Base-by-base conservation (phyloP, 2,888 invertebrate genomes). In the Mechanitis mazaeus region DNA sequence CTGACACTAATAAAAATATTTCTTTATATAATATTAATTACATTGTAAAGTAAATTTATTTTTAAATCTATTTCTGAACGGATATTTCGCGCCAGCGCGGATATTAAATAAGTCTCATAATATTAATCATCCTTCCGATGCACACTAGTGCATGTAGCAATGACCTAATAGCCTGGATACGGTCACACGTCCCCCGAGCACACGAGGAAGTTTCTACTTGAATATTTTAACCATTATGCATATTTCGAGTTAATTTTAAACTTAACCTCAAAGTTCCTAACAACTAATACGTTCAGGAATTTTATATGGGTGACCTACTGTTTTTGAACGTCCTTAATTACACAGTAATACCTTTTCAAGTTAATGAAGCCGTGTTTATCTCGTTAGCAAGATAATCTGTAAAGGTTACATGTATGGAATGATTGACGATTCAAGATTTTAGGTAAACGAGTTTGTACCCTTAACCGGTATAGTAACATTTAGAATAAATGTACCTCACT, bases 321-420 rank as follows among this genome's bases (percentile, higher is more conserved):
- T 50, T 42, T 42, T 47, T 31, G 7, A 38, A 57, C 55, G 45
- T 62, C 50, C 28, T 33, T 47, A 54, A 45, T 47, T 45, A 38
- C 54, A 35, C 33, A 31, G 35, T 61, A 61, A 59, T 59, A 45
- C 54, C 31, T 45, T 58, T 58, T 58, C 59, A 62, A 55, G 62
- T 57, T 54, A 38, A 59, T 28, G 64, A 64, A 64, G 62, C 62
- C 64, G n/a, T 64, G 62, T 33, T 6, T 28, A n/a, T 45, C 54
- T 45, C 45, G 50, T 50, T 31, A 50, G 31, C 33, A 38, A 35
- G 54, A 50, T 64, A 56, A 64, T 64, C 58, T 56, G 11, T 54
- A 56, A 12, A 47, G 58, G 61, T 58, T 56, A 54, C 45, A 46
- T 50, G 47, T 42, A 54, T 58, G 20, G 35, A 3, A 35, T 35